Base-by-base conservation (phyloP, 2,888 invertebrate genomes). In the Melieria picta region DNA sequence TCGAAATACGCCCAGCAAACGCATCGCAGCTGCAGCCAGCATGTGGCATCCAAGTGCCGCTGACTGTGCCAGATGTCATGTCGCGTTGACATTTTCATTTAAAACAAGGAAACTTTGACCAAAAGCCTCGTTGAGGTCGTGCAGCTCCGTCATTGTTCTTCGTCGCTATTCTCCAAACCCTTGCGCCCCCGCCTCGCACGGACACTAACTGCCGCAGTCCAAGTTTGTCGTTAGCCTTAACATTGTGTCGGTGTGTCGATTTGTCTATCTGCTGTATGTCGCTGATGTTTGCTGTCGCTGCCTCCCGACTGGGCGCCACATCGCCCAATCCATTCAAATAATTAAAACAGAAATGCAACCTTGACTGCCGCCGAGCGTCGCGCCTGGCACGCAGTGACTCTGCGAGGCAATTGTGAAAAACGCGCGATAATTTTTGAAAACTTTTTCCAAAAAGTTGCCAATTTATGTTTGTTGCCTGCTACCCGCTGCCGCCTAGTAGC, bases 31-130 rank as follows among this genome's bases (percentile, higher is more conserved):
- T 4, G 52, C 52, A 11, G 13, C 4, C 1, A n/a, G 6, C 52
- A 7, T 7, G 16, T 57, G 9, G n/a, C 16, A 10, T 6, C 16
- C 30, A 5, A 13, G 9, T 13, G 9, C 30, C 13, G n/a, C 30
- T 13, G n/a, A 10, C 30, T 30, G 1, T 57, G n/a, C 30, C 1
- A n/a, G 7, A 56, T 30, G 30, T 16, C 30, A 30, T 30, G 9
- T 57, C 57, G 57, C 57, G 57, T 57, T 57, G 57, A 57, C 57
- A 57, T 57, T 57, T 57, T 30, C 30, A 57, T 57, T 57, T 57
- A 30, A 57, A 57, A 57, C 30, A 16, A 57, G n/a, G 57, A 13
- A 57, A 30, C 16, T 57, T 57, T 13, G 57, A 9, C 57, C 57
- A 57, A 57, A 57, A 16, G 9, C 30, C 30, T 57, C 9, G 57